A percentile compares a stretch with the other conserved stretches of the same genome.
phyloP scores from a whole-genome alignment of 1,140 invertebrate genomes.

The Temnothorax curvispinosus region DNA sequence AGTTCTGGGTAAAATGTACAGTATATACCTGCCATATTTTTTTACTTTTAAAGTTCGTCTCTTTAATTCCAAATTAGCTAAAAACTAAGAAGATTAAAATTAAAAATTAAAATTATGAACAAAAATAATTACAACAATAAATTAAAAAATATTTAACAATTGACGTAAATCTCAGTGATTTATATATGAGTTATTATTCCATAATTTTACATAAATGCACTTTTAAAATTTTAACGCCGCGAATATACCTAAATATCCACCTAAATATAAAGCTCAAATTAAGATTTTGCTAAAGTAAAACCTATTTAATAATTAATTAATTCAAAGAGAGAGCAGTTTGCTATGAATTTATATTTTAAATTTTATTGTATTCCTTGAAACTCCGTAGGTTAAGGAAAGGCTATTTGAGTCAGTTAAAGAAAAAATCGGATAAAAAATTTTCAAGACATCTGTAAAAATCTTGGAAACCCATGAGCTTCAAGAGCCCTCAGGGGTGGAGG shows the following conservation, averaged over 20 bases:
- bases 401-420: too few relatives aligned
- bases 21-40: not conserved
- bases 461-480: too few relatives aligned
- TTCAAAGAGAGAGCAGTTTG: not conserved
- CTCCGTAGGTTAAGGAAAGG: not conserved
- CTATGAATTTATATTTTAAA: not conserved
- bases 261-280: not conserved
- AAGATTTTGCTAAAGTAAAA: not conserved
- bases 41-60: not conserved
- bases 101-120: not conserved
- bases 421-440: too few relatives aligned
- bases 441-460: too few relatives aligned
- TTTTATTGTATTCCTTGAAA: not conserved
- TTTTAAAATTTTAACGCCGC: not conserved
- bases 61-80: not conserved
- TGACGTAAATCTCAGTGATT: not conserved
- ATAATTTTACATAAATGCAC: not conserved
- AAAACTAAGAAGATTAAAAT: not conserved
- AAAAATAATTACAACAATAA: not conserved
- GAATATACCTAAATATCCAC: not conserved
- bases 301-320: not conserved
- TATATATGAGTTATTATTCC: not conserved
- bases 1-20: not conserved
- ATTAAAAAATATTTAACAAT: not conserved
- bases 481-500: too few relatives aligned